Base-by-base conservation (phyloP, 2,113 vertebrate genomes). In the Atractosteus spatula region DNA sequence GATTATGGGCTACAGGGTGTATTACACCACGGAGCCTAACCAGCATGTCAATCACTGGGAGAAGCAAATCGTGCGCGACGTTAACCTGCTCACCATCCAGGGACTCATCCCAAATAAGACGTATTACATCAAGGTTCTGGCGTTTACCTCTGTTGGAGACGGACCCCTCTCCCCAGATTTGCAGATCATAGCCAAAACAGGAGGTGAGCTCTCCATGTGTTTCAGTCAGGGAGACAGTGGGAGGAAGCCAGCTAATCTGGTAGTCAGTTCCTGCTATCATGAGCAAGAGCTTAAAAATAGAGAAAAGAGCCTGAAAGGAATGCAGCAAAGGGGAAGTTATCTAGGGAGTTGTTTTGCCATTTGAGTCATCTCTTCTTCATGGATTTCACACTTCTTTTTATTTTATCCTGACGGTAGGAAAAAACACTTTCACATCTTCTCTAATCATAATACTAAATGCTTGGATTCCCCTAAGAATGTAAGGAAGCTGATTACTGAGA, bases 181-280 rank as follows among this genome's bases (percentile, higher is more conserved):
- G 79, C 97, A 99, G 83, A 98, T 99, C 83, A 97, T 98, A 65
- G 97, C 97, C 68, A 97, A 99, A 82, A 98, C 96, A 41, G 97
- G 97, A 94, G 97, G 97, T 98, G 85, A 89, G 94, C 54, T 16
- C 29, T 29, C 29, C 29, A 29, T 29, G 29, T 51, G 5, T 51
- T 51, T 51, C 47, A 51, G 5, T 51, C 47, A 51, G 10, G 47
- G 10, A 51, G 10, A 51, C 47, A 10, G 5, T 51, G 47, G 5
- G 47, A 1, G 47, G 10, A 51, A 51, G 11, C 56, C 56, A 59
- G 11, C 56, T 59, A 59, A 51, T 51, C 47, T 51, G 47, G 5
- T 7, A 10, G 47, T 5, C 5, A 51, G 47, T 3, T 51, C 29
- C 29, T 29, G 29, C 29, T 29, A 29, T 29, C 47, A 51, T 5